A percentile compares a stretch with the other conserved stretches of the same genome.
These are phyloP conservation scores for Ariolimax columbianus DNA, from an alignment of 2,888 invertebrate species.

Conservation along the genomic window DNA sequence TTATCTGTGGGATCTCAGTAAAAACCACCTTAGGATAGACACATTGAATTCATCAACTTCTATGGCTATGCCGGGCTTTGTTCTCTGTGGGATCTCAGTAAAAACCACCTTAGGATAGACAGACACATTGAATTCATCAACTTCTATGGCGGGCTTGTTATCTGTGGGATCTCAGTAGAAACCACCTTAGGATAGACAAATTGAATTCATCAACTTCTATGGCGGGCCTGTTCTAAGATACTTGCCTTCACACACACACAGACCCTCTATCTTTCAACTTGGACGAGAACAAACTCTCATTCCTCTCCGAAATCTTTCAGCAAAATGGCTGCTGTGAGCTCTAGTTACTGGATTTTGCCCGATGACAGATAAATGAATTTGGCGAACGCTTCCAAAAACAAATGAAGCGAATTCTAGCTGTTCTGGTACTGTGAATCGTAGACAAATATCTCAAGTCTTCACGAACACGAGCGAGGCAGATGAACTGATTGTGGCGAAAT, in stretches of 20 bases:
- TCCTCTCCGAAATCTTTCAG: neutral
- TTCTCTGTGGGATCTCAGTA: too few relatives aligned
- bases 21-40: too few relatives aligned
- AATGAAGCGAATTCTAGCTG: neutral
- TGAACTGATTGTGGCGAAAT: neutral
- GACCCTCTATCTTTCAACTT: neutral
- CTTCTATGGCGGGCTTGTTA: too few relatives aligned
- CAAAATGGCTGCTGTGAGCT: neutral
- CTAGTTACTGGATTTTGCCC: neutral
- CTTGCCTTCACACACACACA: neutral
- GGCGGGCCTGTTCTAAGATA: neutral
- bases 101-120: too few relatives aligned
- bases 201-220: neutral
- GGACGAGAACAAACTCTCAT: neutral
- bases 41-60: too few relatives aligned
- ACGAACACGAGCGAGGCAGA: neutral
- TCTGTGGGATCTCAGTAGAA: too few relatives aligned
- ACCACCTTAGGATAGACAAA: too few relatives aligned
- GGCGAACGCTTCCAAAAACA: neutral
- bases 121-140: too few relatives aligned
- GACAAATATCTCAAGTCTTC: neutral
- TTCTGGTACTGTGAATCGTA: neutral
- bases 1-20: too few relatives aligned
- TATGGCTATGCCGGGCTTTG: too few relatives aligned
- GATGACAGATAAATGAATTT: slow-evolving; percentile 8